Conservation (phyloP, 1,140 invertebrate species). For the Cepaea nemoralis region DNA sequence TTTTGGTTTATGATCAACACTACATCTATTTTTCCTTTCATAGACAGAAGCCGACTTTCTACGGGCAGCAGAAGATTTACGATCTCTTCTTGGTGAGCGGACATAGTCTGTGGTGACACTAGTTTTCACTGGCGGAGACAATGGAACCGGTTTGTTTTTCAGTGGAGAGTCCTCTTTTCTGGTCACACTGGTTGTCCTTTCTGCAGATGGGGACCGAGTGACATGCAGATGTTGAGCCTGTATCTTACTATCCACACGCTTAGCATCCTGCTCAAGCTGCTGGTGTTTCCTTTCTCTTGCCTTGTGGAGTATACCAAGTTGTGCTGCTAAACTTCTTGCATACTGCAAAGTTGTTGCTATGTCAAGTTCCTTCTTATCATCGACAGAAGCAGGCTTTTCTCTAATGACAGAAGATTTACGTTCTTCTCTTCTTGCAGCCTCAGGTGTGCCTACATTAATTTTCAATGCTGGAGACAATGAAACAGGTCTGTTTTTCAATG, state of each 20-base stretch:
- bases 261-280: constrained; percentile 36
- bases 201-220: constrained; percentile 31
- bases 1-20: constrained; percentile 9
- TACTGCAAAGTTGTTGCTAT: constrained; percentile 44
- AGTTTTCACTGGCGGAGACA: background rate
- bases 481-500: constrained; percentile 24
- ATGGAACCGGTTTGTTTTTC: constrained; percentile 8
- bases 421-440: too few relatives aligned
- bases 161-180: constrained; percentile 14
- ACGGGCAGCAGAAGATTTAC: background rate
- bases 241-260: constrained; percentile 38
- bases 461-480: background rate
- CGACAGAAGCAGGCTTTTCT: too few relatives aligned
- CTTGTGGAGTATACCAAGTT: constrained; percentile 69
- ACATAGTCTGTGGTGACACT: background rate
- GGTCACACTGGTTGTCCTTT: background rate
- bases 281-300: constrained; percentile 53
- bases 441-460: too few relatives aligned
- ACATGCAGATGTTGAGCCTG: constrained; percentile 41
- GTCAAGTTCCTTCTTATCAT: too few relatives aligned
- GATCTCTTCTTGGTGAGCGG: background rate
- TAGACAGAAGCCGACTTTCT: background rate
- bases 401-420: too few relatives aligned
- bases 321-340: constrained; percentile 66
- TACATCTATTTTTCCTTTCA: constrained; percentile 2